Evolutionary conservation across 2,797 vertebrate genomes (phyloP), one percentile per base, ranked within the genome.

Genomic region (Pagetopsis macropterus): DNA sequence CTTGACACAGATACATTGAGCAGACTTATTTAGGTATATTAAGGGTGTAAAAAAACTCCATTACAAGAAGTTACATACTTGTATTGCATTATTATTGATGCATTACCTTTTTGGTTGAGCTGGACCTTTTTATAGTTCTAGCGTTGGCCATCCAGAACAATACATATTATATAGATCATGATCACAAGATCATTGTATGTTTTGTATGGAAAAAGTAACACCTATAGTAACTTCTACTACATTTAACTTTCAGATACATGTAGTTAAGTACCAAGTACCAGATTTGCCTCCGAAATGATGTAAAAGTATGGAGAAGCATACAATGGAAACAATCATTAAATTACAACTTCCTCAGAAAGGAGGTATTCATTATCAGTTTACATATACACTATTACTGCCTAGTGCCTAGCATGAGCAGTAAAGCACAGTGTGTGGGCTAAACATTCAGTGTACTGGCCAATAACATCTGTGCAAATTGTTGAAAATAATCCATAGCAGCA

Each of bases 401-500:
- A 37, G 33, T 19, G 3, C 55, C n/a, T 41, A 57, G 44, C 41
- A 33, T 43, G 8, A 46, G 55, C 45, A 66, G 41, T 41, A 46
- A 27, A 52, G n/a, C 66, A 66, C 44, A 70, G 54, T 57, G 57
- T 78, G 14, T 2, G 3, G 31, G 19, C 10, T 45, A 5, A 52
- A 69, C n/a, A 37, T 52, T 43, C 16, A 50, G 6, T 51, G 64
- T 13, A 7, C n/a, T 52, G 15, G 43, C 21, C 12, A 6, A 3
- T 46, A 17, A 48, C 23, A n/a, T 70, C 5, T 50, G 44, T 72
- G 67, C 55, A 81, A 67, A 69, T 57, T 16, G n/a, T 19, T 40
- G 13, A 37, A 49, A 69, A 51, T 40, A 51, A 19, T 67, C 9
- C 9, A 37, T 44, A 55, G 65, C 66, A 69, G 68, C 65, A 46